A percentile compares a stretch with the other conserved stretches of the same genome.
These are phyloP conservation scores for Hippocampus zosterae DNA, from an alignment of 2,113 vertebrate species.

Conservation along the genomic window DNA sequence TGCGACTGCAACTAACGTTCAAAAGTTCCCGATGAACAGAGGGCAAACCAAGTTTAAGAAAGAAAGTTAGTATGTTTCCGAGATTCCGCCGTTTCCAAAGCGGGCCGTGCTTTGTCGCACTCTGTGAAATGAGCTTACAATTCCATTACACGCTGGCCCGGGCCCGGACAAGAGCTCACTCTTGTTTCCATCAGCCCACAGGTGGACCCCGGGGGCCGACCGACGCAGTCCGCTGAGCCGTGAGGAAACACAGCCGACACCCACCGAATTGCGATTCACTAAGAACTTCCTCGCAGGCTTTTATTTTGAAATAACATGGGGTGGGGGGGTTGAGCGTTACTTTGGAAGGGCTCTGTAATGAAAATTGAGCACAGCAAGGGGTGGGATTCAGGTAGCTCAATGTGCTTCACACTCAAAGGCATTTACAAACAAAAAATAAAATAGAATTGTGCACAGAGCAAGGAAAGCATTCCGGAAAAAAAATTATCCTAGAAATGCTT, in stretches of 20 bases:
- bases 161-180: constrained; percentile 59
- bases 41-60: constrained; percentile 13
- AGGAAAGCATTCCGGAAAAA: too few relatives aligned
- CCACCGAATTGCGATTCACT: not conserved
- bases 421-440: too few relatives aligned
- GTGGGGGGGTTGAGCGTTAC: too few relatives aligned
- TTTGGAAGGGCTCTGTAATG: too few relatives aligned
- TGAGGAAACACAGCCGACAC: constrained; percentile 12
- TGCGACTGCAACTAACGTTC: not conserved
- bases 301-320: not conserved
- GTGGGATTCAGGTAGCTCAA: too few relatives aligned
- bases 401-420: too few relatives aligned
- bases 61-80: constrained; percentile 1
- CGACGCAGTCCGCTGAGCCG: constrained; percentile 45
- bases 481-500: too few relatives aligned
- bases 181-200: constrained; percentile 68
- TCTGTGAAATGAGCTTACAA: constrained; percentile 63
- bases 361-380: too few relatives aligned
- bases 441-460: too few relatives aligned
- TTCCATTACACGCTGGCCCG: constrained; percentile 67
- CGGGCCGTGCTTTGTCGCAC: constrained; percentile 56
- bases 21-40: not conserved
- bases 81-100: constrained; percentile 56
- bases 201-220: constrained; percentile 45
- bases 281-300: not conserved